A percentile compares a stretch with the other conserved stretches of the same genome.
Conservation (phyloP, 2,113 vertebrate species). For the Podocnemis expansa region DNA sequence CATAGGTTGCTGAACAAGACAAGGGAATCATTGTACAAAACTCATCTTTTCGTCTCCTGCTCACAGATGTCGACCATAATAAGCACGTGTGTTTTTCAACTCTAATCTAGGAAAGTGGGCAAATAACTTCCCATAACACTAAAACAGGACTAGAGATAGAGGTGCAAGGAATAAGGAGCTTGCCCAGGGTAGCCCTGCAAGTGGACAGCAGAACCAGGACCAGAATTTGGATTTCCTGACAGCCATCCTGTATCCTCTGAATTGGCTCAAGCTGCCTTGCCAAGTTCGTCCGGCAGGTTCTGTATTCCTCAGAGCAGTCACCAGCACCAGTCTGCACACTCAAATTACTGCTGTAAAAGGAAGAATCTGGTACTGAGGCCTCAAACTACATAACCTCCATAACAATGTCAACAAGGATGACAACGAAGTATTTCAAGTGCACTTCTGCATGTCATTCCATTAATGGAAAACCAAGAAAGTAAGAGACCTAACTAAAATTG, state of each 20-base stretch:
- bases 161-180: fast-evolving
- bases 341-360: not conserved
- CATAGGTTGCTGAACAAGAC: not conserved
- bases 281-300: not conserved
- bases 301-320: not conserved
- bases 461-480: not conserved
- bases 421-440: not conserved
- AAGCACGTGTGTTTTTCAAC: fast-evolving
- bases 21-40: not conserved
- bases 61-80: not conserved
- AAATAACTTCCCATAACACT: no score
- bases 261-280: fast-evolving
- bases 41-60: not conserved
- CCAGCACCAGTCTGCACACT: fast-evolving
- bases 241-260: fast-evolving
- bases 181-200: fast-evolving
- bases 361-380: not conserved
- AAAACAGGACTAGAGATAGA: not conserved
- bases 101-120: not conserved
- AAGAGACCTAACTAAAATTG: not conserved
- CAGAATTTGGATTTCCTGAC: not conserved
- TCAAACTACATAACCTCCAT: fast-evolving
- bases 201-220: fast-evolving
- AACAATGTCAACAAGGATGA: fast-evolving
- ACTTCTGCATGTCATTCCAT: not conserved